phyloP scores from a whole-genome alignment of 2,113 vertebrate species.

The Neolamprologus fasciatus region DNA sequence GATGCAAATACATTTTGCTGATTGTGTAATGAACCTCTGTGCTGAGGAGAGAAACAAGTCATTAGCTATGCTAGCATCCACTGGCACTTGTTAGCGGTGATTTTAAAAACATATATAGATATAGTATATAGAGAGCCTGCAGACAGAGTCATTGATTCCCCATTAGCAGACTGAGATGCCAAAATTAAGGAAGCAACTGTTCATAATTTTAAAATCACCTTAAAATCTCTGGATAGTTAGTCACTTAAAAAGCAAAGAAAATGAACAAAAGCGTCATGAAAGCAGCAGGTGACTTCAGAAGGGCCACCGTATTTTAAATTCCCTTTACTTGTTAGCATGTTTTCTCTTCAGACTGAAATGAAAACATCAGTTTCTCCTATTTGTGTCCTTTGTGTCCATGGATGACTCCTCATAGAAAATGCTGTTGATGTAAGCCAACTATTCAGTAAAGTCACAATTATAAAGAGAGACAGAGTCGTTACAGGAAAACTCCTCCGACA shows the following conservation, averaged over 20 bases:
- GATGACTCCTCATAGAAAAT: constrained; percentile 19
- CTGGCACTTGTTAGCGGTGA: constrained; percentile 34
- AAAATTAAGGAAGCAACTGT: background rate
- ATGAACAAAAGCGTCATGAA: background rate
- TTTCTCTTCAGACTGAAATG: background rate
- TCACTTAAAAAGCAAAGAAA: background rate
- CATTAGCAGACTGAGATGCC: background rate
- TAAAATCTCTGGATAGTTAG: constrained; percentile 3
- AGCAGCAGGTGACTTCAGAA: constrained; percentile 51
- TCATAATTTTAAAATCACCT: background rate
- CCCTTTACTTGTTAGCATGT: constrained; percentile 46
- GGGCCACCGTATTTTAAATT: constrained; percentile 34
- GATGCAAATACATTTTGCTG: constrained; percentile 13
- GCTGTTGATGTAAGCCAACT: constrained; percentile 5
- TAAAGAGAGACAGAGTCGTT: constrained; percentile 12
- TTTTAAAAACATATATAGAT: constrained; percentile 14
- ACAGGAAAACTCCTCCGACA: background rate
- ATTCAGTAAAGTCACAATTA: constrained; percentile 12
- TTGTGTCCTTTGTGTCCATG: constrained; percentile 23
- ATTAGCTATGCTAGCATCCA: constrained; percentile 25
- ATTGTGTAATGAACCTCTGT: constrained; percentile 18
- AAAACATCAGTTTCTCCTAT: background rate
- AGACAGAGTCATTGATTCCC: background rate
- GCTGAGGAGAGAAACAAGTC: constrained; percentile 5
- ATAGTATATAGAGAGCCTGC: background rate